phyloP scores from a whole-genome alignment of 2,113 vertebrate species.

The Cryptotis parvus region DNA sequence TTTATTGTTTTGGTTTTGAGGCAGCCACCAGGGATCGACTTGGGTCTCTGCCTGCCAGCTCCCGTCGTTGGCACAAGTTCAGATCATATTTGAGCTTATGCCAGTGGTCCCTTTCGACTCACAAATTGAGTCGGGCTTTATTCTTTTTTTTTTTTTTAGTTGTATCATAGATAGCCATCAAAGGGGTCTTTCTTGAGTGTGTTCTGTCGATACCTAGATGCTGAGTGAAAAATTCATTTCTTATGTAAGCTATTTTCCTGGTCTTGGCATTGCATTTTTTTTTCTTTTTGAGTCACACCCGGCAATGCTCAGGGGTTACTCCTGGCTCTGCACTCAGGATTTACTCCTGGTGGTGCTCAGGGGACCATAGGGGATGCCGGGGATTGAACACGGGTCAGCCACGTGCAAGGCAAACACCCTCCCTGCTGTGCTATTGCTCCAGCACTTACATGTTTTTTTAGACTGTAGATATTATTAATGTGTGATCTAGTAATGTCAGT shows the following conservation, averaged over 20 bases:
- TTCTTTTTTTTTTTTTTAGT: neutral
- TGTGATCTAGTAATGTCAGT: neutral
- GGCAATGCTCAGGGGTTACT: no score
- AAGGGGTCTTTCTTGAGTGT: neutral
- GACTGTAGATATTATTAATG: neutral
- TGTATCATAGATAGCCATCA: neutral
- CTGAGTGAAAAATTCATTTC: neutral
- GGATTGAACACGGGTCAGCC: no score
- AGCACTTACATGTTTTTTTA: no score
- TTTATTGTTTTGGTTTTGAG: neutral
- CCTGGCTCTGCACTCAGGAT: no score
- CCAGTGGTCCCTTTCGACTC: neutral
- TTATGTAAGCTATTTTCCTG: neutral
- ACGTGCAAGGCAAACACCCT: no score
- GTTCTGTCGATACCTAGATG: neutral
- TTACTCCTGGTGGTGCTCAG: no score
- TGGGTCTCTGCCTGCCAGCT: no score
- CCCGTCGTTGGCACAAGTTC: no score
- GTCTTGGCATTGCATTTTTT: neutral
- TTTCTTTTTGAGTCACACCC: no score
- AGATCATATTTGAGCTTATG: neutral
- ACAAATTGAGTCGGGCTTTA: neutral
- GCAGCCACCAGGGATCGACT: neutral
- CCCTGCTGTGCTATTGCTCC: no score
- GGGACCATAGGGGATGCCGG: no score